Conservation (phyloP, 2,797 vertebrate genomes). For the Dendrocincla fuliginosa region DNA sequence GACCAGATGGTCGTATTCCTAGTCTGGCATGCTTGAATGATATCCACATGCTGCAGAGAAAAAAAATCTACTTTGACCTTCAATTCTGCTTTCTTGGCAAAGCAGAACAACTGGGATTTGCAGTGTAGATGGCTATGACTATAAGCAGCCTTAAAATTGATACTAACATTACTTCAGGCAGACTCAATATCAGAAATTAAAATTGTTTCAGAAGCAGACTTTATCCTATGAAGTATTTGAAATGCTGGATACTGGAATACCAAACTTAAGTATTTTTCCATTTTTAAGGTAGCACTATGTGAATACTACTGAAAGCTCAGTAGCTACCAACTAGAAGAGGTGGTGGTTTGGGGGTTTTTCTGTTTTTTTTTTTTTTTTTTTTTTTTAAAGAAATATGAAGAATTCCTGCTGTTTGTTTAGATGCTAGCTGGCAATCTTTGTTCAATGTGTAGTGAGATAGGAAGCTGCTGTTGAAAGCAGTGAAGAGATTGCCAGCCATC, state of each 20-base stretch:
- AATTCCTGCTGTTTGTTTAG: background rate
- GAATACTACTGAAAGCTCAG: background rate
- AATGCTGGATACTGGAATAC: background rate
- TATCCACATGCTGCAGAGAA: background rate
- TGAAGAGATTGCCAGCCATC: background rate
- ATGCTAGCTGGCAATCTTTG: background rate
- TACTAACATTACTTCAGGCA: background rate
- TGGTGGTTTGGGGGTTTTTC: background rate
- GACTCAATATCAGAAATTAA: background rate
- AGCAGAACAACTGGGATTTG: background rate
- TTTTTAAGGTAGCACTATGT: background rate
- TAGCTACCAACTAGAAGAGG: background rate
- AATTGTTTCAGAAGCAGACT: background rate
- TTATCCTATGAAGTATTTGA: background rate
- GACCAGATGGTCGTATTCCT: background rate
- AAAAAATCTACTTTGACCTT: background rate
- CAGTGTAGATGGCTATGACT: background rate
- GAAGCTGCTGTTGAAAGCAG: background rate
- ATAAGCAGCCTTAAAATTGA: background rate
- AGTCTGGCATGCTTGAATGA: background rate
- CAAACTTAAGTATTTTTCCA: background rate
- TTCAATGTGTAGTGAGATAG: background rate
- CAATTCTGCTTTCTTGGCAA: background rate
- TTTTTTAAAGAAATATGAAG: background rate
- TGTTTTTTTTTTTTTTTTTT: no score